Evolutionary conservation across 2,113 vertebrate species (phyloP).

Genomic region (Mesocricetus auratus): DNA sequence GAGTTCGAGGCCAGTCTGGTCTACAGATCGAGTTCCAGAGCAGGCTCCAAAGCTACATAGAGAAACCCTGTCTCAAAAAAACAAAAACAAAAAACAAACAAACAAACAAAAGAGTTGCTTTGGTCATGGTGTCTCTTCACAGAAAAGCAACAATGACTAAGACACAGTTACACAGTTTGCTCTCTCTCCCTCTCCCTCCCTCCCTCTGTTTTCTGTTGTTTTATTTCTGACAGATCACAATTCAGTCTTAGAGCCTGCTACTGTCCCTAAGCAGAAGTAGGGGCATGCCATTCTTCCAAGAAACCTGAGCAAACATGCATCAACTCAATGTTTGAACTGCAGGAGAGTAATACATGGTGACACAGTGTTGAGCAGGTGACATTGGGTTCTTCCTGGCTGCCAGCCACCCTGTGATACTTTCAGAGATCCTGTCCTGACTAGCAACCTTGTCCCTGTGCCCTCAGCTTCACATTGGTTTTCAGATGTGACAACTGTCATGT

Average conservation of each 20-base stretch:
- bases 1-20: too few relatives aligned
- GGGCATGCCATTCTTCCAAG: accelerated
- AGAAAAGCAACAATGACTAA: background rate
- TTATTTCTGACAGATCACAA: background rate
- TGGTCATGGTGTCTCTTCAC: background rate
- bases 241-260: background rate
- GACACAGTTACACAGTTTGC: background rate
- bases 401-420: background rate
- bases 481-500: background rate
- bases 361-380: background rate
- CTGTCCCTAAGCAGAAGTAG: background rate
- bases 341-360: background rate
- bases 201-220: background rate
- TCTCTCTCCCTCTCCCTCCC: background rate
- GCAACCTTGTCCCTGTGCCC: background rate
- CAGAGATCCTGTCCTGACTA: too few relatives aligned
- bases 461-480: background rate
- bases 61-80: too few relatives aligned
- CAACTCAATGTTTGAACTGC: accelerated
- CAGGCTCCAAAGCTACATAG: too few relatives aligned
- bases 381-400: background rate
- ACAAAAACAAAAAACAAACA: too few relatives aligned
- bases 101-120: background rate
- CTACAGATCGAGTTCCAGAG: too few relatives aligned
- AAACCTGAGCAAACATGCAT: accelerated